phyloP scores from a whole-genome alignment of 2,113 vertebrate genomes.

The Otolemur garnettii region DNA sequence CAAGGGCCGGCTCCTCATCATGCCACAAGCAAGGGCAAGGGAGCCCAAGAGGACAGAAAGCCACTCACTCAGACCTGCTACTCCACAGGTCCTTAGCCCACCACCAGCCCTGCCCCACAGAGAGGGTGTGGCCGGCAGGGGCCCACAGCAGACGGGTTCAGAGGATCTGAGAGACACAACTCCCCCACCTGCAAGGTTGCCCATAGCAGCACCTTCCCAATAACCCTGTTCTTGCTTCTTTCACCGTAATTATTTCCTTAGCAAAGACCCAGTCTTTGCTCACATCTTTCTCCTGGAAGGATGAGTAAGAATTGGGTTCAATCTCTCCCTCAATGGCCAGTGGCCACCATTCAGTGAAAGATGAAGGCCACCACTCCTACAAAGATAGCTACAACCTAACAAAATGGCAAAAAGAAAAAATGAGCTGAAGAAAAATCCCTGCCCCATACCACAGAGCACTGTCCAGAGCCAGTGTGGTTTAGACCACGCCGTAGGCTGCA shows the following conservation, averaged over 20 bases:
- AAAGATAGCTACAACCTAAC: not conserved
- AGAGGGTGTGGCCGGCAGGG: not conserved
- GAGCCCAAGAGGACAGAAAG: not conserved
- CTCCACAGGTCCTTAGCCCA: not conserved
- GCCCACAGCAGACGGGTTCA: not conserved
- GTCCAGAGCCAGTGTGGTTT: not conserved
- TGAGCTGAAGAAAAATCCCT: not conserved
- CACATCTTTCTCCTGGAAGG: not conserved
- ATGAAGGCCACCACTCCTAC: too few species aligned
- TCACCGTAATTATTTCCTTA: not conserved
- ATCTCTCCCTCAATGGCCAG: not conserved
- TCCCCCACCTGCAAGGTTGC: not conserved
- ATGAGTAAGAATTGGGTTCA: not conserved
- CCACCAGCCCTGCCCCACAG: not conserved
- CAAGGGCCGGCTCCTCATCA: not conserved
- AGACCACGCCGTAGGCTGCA: not conserved
- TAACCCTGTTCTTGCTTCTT: not conserved
- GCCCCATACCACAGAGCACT: not conserved
- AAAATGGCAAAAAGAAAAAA: not conserved
- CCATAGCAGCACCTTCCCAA: not conserved
- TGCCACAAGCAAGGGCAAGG: not conserved
- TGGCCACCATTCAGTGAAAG: not conserved
- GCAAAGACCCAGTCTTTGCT: not conserved
- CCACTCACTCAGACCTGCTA: not conserved
- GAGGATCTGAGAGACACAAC: not conserved